These are phyloP conservation scores for Drosophila vallismaia DNA, from an alignment of 2,888 invertebrate genomes.

Conservation along the genomic window DNA sequence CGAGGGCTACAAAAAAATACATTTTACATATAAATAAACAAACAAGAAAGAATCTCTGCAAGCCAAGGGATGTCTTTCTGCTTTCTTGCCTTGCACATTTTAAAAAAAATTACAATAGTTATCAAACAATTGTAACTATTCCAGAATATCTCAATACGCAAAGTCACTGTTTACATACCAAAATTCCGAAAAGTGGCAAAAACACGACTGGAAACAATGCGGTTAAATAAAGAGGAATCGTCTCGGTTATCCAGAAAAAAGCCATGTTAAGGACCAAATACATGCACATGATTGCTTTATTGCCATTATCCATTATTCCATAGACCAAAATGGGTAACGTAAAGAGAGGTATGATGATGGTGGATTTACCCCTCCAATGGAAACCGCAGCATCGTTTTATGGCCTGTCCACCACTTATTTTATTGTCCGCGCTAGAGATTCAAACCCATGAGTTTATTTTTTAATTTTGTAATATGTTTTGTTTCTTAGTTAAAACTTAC, in stretches of 20 bases:
- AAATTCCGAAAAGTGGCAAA: slow-evolving; percentile 91
- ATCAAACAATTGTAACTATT: too few relatives aligned
- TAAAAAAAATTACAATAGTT: too few relatives aligned
- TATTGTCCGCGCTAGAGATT: slow-evolving; percentile 11
- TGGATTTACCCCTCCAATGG: slow-evolving; percentile 59
- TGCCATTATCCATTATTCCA: neutral
- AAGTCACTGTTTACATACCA: slow-evolving; percentile 82
- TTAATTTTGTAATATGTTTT: too few relatives aligned
- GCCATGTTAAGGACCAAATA: slow-evolving; percentile 92
- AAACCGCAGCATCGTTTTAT: slow-evolving; percentile 43
- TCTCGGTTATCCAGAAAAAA: slow-evolving; percentile 91
- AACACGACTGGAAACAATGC: slow-evolving; percentile 91
- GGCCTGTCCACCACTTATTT: slow-evolving; percentile 1
- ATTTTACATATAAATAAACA: slow-evolving; percentile 84
- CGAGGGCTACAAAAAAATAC: slow-evolving; percentile 84
- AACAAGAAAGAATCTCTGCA: too few relatives aligned
- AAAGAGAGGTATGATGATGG: slow-evolving; percentile 44
- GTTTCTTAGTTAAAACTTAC: too few relatives aligned
- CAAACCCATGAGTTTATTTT: neutral
- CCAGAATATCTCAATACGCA: too few relatives aligned
- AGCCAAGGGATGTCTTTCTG: too few relatives aligned
- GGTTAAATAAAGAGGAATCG: slow-evolving; percentile 91
- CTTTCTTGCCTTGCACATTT: too few relatives aligned
- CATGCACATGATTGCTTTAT: slow-evolving; percentile 86
- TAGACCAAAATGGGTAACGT: slow-evolving; percentile 47